phyloP scores from a whole-genome alignment of 2,113 vertebrate genomes.

The Thomomys bottae region DNA sequence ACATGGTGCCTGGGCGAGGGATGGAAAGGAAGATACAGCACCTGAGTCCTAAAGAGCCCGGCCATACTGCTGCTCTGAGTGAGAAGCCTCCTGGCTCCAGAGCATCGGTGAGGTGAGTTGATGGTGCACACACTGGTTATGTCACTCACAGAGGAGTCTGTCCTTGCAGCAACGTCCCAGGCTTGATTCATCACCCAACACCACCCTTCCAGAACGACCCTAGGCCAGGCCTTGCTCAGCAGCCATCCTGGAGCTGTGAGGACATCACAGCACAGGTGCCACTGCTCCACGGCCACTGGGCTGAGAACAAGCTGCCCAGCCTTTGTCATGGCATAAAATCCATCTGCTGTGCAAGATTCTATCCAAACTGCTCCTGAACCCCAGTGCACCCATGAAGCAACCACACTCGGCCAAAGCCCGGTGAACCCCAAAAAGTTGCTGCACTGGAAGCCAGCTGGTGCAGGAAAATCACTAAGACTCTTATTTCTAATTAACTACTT shows the following conservation, averaged over 20 bases:
- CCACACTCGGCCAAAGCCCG: neutral
- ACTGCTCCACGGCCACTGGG: rapidly evolving
- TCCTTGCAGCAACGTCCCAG: neutral
- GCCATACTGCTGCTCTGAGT: too few relatives aligned
- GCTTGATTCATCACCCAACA: neutral
- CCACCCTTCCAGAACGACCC: neutral
- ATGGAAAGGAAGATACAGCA: neutral
- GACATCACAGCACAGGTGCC: rapidly evolving
- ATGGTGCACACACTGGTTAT: rapidly evolving
- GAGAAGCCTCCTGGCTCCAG: neutral
- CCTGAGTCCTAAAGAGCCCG: rapidly evolving
- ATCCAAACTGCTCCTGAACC: neutral
- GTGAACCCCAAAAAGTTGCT: neutral
- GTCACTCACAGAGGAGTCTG: too few relatives aligned
- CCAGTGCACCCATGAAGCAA: neutral
- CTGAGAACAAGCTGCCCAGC: neutral
- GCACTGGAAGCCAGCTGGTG: neutral
- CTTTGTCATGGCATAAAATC: neutral
- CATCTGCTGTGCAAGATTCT: rapidly evolving
- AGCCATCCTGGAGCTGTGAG: rapidly evolving
- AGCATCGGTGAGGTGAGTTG: rapidly evolving
- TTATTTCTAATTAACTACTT: too few relatives aligned
- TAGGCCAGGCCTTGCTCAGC: neutral
- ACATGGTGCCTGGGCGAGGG: rapidly evolving
- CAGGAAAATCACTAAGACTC: neutral